Evolutionary conservation across 1,140 invertebrate genomes (phyloP).

Genomic region (Formica exsecta): DNA sequence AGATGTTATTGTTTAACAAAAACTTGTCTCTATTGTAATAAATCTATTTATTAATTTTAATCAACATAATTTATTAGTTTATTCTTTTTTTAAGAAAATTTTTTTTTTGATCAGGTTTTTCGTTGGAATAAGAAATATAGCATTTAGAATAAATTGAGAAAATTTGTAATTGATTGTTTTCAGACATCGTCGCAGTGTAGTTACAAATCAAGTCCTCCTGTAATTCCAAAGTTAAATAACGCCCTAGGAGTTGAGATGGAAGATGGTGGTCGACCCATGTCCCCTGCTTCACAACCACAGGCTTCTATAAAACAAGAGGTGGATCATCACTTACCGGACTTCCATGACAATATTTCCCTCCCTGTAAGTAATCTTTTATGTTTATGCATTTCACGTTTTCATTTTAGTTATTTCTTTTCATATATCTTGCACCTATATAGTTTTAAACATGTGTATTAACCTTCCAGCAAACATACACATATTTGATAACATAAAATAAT

Average conservation of each 20-base stretch:
- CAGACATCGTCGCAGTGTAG: conserved; percentile 88
- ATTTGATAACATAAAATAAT: neutral
- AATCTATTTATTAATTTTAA: neutral
- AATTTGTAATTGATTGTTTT: conserved; percentile 75
- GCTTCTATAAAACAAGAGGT: conserved; percentile 89
- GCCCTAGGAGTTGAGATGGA: conserved; percentile 88
- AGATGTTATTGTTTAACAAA: neutral
- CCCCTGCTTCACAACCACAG: conserved; percentile 87
- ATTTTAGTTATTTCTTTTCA: neutral
- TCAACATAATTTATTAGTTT: conserved; percentile 6
- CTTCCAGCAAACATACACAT: neutral
- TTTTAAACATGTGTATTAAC: conserved; percentile 1
- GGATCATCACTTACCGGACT: conserved; percentile 86
- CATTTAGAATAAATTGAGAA: conserved; percentile 16
- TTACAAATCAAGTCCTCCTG: conserved; percentile 88
- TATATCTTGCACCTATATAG: neutral
- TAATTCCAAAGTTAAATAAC: conserved; percentile 89
- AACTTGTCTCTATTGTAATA: neutral
- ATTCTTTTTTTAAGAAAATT: neutral
- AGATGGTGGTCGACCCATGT: conserved; percentile 87
- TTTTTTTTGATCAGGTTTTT: neutral
- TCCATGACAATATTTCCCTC: conserved; percentile 86
- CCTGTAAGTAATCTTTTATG: conserved; percentile 80
- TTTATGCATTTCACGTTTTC: conserved; percentile 23
- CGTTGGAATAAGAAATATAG: neutral